Conservation (phyloP, 2,113 vertebrate genomes). For the Prunella fulvescens region DNA sequence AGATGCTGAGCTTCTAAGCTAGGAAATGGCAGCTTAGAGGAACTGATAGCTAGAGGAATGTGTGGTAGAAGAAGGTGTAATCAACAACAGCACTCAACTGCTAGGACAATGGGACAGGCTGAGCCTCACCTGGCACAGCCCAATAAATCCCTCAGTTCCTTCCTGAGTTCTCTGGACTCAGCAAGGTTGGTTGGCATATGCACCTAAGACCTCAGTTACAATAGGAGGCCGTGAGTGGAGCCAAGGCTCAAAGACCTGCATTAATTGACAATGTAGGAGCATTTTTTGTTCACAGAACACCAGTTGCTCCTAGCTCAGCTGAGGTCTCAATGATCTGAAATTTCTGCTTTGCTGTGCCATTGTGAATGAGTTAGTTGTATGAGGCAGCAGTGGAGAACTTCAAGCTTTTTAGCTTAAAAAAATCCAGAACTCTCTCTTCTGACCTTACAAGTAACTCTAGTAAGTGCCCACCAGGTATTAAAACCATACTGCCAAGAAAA, state of each 20-base stretch:
- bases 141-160: background rate
- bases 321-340: background rate
- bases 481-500: background rate
- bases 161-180: background rate
- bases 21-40: background rate
- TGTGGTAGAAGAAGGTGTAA: background rate
- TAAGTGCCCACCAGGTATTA: background rate
- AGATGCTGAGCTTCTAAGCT: background rate
- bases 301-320: background rate
- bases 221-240: rapidly evolving
- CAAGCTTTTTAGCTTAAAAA: background rate
- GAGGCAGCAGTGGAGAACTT: background rate
- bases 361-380: background rate
- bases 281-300: background rate
- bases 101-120: background rate
- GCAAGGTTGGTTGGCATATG: background rate
- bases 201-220: background rate
- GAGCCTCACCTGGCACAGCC: background rate
- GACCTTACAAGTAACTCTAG: background rate
- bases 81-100: background rate
- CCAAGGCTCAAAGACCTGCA: background rate
- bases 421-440: background rate
- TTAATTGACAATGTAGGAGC: background rate
- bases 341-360: background rate
- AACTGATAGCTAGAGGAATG: background rate